Evolutionary conservation across 2,888 invertebrate genomes (phyloP).

Genomic region (Embidobia sp.): DNA sequence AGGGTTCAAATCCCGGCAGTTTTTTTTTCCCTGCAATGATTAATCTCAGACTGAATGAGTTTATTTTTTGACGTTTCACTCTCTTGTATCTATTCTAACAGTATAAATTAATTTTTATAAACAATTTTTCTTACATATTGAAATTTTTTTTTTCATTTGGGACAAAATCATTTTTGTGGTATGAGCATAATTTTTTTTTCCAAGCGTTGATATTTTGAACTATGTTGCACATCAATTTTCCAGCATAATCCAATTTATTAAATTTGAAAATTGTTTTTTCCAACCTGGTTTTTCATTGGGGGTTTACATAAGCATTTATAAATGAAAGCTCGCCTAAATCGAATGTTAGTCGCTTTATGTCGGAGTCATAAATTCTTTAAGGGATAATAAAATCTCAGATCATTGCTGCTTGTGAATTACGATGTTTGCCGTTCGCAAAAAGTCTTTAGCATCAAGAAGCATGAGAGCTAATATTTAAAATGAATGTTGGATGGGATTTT

Average conservation of each 20-base stretch:
- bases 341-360: conserved; percentile 13
- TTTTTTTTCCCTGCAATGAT: too few relatives aligned
- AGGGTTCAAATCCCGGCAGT: neutral
- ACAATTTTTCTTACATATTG: too few relatives aligned
- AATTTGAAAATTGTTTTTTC: conserved; percentile 1
- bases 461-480: conserved; percentile 22
- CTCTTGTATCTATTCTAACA: too few relatives aligned
- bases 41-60: too few relatives aligned
- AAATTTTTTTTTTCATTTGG: too few relatives aligned
- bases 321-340: neutral
- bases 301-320: conserved; percentile 30
- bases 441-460: conserved; percentile 11
- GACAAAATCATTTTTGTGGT: too few relatives aligned
- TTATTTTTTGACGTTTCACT: too few relatives aligned
- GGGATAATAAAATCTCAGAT: conserved; percentile 31
- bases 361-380: conserved; percentile 20
- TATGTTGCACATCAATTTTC: too few relatives aligned
- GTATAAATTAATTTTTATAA: too few relatives aligned
- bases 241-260: too few relatives aligned
- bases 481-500: neutral
- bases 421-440: conserved; percentile 25
- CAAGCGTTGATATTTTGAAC: too few relatives aligned
- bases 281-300: conserved; percentile 3
- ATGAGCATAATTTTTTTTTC: too few relatives aligned
- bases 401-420: conserved; percentile 8